These are phyloP conservation scores for Nanorana parkeri DNA, from an alignment of 2,113 vertebrate species.

Conservation along the genomic window DNA sequence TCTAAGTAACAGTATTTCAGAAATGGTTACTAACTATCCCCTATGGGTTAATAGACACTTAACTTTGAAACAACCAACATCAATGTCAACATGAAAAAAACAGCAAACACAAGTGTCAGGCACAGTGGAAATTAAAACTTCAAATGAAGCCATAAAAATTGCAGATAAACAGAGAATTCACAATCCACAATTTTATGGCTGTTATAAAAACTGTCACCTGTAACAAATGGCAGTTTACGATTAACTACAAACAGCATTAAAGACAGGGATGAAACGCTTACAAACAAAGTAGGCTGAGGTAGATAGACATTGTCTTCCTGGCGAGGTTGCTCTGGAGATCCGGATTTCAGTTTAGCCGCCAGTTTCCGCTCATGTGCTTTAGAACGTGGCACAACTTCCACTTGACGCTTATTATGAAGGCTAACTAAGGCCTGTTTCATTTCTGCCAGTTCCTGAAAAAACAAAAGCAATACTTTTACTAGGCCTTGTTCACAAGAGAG, in stretches of 20 bases:
- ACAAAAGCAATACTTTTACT: conserved; percentile 4
- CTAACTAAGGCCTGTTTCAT: conserved; percentile 91
- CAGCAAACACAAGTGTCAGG: conserved; percentile 16
- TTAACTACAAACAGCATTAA: conserved; percentile 33
- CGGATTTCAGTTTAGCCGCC: conserved; percentile 60
- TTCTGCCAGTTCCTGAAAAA: conserved; percentile 86
- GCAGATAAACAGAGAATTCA: conserved; percentile 26
- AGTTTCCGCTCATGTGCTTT: conserved; percentile 61
- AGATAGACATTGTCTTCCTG: conserved; percentile 77
- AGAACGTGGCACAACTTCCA: conserved; percentile 65
- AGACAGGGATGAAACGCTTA: conserved; percentile 74
- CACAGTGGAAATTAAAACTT: conserved; percentile 29
- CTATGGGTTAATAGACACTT: too few species aligned
- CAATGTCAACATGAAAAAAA: conserved; percentile 8
- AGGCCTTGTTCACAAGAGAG: too few species aligned
- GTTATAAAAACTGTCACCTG: conserved; percentile 33
- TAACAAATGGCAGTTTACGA: conserved; percentile 41
- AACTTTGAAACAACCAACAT: not conserved
- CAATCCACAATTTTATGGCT: conserved; percentile 23
- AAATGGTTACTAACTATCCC: too few species aligned
- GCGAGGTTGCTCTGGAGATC: conserved; percentile 62
- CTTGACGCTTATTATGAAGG: conserved; percentile 73
- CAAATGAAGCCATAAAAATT: conserved; percentile 41
- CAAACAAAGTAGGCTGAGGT: conserved; percentile 91
- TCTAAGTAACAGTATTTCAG: too few species aligned